phyloP scores from a whole-genome alignment of 2,113 vertebrate species.

The Eonycteris spelaea region DNA sequence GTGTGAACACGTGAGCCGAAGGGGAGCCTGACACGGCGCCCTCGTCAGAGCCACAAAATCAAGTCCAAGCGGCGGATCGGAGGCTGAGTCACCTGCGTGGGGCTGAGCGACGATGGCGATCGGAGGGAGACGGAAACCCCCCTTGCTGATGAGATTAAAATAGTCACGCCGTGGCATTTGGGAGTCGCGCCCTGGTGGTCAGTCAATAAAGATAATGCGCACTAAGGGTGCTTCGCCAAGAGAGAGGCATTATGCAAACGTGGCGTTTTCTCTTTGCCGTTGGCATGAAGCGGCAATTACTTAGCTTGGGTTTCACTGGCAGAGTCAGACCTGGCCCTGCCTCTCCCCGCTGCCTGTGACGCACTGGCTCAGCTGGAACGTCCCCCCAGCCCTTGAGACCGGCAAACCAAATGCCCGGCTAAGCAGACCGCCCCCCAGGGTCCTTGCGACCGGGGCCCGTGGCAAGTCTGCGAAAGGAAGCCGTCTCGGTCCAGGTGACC shows the following conservation, averaged over 20 bases:
- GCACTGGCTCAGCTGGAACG: not conserved
- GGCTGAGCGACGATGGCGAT: not conserved
- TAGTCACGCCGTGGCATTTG: not conserved
- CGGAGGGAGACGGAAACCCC: not conserved
- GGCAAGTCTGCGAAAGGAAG: not conserved
- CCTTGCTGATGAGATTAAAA: not conserved
- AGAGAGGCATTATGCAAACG: not conserved
- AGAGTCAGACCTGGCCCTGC: not conserved
- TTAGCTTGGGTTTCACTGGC: not conserved
- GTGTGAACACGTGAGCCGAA: too few species aligned
- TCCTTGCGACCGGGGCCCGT: accelerated
- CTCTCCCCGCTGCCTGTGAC: not conserved
- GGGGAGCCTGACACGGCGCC: too few species aligned
- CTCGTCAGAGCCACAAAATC: too few species aligned
- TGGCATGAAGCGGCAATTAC: not conserved
- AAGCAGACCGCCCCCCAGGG: not conserved
- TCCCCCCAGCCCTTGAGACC: not conserved
- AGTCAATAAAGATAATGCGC: not conserved
- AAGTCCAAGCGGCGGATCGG: not conserved
- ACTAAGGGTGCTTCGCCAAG: not conserved
- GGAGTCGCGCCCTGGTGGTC: not conserved
- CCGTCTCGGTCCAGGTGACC: not conserved
- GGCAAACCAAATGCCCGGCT: not conserved
- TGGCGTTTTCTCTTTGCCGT: not conserved
- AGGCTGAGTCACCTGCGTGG: not conserved